A percentile compares a stretch with the other conserved stretches of the same genome.
phyloP scores from a whole-genome alignment of 2,888 invertebrate species.

The Metalampra italica region DNA sequence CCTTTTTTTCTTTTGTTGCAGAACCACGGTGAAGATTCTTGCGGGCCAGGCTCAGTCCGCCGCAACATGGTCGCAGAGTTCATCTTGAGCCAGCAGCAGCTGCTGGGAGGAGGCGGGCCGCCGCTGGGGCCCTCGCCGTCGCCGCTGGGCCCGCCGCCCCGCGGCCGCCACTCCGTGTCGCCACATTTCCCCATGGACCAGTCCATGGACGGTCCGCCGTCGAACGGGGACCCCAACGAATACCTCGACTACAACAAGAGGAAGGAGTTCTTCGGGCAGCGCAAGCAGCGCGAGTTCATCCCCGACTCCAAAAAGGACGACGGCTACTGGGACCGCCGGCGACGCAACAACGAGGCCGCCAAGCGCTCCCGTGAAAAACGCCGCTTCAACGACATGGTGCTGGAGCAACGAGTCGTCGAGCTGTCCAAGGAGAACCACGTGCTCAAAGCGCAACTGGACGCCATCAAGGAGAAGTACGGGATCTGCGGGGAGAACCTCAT shows the following conservation, averaged over 20 bases:
- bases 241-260: conserved; percentile 82
- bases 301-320: conserved; percentile 98
- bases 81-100: conserved; percentile 84
- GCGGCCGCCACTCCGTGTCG: conserved; percentile 60
- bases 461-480: conserved; percentile 95
- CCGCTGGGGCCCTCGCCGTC: conserved; percentile 58
- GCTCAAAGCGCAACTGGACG: conserved; percentile 93
- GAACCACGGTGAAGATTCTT: conserved; percentile 68
- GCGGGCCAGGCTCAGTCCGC: conserved; percentile 75
- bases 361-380: conserved; percentile 97
- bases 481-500: conserved; percentile 92
- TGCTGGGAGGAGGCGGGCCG: conserved; percentile 58
- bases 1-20: conserved; percentile 61
- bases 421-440: conserved; percentile 97
- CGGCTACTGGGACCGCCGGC: conserved; percentile 97
- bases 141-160: conserved; percentile 51
- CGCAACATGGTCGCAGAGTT: conserved; percentile 94
- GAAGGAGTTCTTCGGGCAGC: conserved; percentile 91
- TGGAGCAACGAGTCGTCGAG: conserved; percentile 96
- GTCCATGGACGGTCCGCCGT: conserved; percentile 31
- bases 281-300: conserved; percentile 97
- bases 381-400: conserved; percentile 96
- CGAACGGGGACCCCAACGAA: conserved; percentile 48
- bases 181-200: conserved; percentile 74
- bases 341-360: conserved; percentile 98